phyloP scores from a whole-genome alignment of 2,888 invertebrate genomes.

The Drosophila prostipennis region DNA sequence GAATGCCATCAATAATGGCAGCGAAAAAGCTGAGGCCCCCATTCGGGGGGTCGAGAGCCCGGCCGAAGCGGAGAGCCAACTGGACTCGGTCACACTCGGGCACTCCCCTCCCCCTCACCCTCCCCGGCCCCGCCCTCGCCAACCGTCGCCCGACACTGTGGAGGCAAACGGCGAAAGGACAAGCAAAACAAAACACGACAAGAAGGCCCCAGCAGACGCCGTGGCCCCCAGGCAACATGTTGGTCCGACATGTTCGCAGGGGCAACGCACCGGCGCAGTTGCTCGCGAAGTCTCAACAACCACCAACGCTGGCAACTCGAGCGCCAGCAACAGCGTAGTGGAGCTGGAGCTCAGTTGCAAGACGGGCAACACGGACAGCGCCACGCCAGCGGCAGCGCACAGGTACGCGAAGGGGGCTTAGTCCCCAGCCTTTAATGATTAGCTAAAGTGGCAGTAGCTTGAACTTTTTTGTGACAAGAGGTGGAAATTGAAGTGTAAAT shows the following conservation, averaged over 20 bases:
- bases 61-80: constrained; percentile 31
- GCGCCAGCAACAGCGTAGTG: constrained; percentile 38
- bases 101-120: constrained; percentile 32
- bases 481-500: background rate
- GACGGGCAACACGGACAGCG: constrained; percentile 83
- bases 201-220: constrained; percentile 13
- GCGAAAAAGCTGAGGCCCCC: constrained; percentile 34
- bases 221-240: constrained; percentile 39
- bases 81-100: constrained; percentile 70
- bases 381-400: constrained; percentile 75
- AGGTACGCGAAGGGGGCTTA: constrained; percentile 76
- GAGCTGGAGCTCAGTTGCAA: constrained; percentile 81
- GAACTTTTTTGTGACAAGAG: constrained; percentile 4
- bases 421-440: constrained; percentile 11
- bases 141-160: constrained; percentile 53
- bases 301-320: constrained; percentile 37
- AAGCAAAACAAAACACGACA: constrained; percentile 80
- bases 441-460: constrained; percentile 19
- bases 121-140: constrained; percentile 51
- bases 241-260: constrained; percentile 60
- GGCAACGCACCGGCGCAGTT: constrained; percentile 42
- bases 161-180: constrained; percentile 56
- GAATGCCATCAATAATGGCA: constrained; percentile 34
- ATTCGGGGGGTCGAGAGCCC: constrained; percentile 28
- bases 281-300: constrained; percentile 44